Percentiles rank a stretch among this genome's conserved stretches.
These are phyloP conservation scores for Mesitornis unicolor DNA, from an alignment of 2,113 vertebrate genomes.

Conservation along the genomic window DNA sequence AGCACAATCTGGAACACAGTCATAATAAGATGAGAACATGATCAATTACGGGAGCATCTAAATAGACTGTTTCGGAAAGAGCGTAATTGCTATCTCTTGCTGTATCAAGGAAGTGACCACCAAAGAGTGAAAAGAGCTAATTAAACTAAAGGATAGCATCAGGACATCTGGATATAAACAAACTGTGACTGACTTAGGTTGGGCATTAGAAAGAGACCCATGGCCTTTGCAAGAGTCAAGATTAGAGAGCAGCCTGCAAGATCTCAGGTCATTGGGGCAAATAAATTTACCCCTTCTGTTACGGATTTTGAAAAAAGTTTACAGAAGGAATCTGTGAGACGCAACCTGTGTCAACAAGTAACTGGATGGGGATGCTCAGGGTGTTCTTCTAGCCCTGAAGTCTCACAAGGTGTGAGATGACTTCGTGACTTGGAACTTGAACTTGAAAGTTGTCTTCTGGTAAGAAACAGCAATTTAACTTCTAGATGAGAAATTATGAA, in stretches of 20 bases:
- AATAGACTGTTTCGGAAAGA: not conserved
- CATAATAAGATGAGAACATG: not conserved
- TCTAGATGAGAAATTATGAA: not conserved
- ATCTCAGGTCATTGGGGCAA: not conserved
- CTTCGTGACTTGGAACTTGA: not conserved
- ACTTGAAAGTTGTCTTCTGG: not conserved
- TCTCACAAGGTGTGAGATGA: not conserved
- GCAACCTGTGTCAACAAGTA: not conserved
- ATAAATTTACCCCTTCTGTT: not conserved
- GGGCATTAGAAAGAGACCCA: not conserved
- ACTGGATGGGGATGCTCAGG: not conserved
- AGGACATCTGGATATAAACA: not conserved
- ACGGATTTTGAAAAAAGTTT: not conserved
- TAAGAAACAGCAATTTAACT: not conserved
- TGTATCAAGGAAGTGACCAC: not conserved
- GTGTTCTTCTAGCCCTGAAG: not conserved
- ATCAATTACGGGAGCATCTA: not conserved
- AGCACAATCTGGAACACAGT: not conserved
- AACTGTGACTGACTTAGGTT: not conserved
- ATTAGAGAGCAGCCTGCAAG: not conserved
- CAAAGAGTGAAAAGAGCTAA: not conserved
- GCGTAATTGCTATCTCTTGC: not conserved
- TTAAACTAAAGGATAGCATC: not conserved
- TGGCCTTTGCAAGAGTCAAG: not conserved
- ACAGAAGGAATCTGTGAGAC: not conserved